A percentile compares a stretch with the other conserved stretches of the same genome.
Evolutionary conservation across 2,113 vertebrate genomes (phyloP).

Genomic region (Ursus arctos): DNA sequence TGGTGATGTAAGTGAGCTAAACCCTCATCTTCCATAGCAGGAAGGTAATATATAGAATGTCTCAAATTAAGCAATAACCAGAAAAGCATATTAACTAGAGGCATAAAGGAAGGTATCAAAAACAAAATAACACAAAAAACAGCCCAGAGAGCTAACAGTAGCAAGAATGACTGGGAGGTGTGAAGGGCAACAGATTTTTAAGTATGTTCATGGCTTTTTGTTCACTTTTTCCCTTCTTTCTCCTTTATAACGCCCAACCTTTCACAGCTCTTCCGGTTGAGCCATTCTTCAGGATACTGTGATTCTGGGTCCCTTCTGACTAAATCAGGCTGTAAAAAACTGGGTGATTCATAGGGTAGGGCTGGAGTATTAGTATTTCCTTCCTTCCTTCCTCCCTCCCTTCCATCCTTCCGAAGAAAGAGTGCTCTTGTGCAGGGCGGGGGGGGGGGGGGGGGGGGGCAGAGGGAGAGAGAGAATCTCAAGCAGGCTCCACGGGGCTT

Average conservation of each 20-base stretch:
- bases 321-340: background rate
- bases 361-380: background rate
- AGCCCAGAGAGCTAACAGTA: background rate
- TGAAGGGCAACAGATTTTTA: background rate
- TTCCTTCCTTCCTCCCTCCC: too few species aligned
- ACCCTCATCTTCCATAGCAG: background rate
- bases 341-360: background rate
- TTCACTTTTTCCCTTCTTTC: background rate
- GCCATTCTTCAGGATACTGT: background rate
- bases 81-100: background rate
- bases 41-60: background rate
- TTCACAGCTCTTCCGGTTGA: background rate
- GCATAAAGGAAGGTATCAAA: background rate
- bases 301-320: conserved; percentile 18
- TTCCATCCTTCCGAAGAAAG: background rate
- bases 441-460: background rate
- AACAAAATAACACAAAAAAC: background rate
- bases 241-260: background rate
- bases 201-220: background rate
- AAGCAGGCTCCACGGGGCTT: background rate
- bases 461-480: background rate
- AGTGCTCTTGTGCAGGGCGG: background rate
- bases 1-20: background rate
- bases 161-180: background rate
- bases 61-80: background rate